These are phyloP conservation scores for Pomatorhinus ruficollis DNA, from an alignment of 2,113 vertebrate genomes.

Conservation along the genomic window DNA sequence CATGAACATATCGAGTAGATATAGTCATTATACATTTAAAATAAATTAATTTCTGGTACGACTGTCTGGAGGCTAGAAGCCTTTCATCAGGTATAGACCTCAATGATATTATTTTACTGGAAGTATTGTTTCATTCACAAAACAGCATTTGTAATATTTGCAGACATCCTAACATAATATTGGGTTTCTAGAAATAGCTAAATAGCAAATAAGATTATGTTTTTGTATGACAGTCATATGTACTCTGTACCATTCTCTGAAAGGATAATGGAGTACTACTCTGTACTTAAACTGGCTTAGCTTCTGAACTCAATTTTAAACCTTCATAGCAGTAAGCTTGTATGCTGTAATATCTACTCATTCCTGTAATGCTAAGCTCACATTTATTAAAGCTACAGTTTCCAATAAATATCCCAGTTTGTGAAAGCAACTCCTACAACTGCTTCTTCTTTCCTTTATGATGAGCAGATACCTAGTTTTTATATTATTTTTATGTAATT, in stretches of 20 bases:
- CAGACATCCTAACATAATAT: neutral
- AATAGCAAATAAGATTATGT: slow-evolving; percentile 51
- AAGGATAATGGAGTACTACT: slow-evolving; percentile 26
- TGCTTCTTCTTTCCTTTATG: neutral
- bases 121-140: slow-evolving; percentile 22
- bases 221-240: slow-evolving; percentile 9
- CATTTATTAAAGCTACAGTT: neutral
- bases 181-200: slow-evolving; percentile 23
- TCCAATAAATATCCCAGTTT: neutral
- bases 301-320: slow-evolving; percentile 48
- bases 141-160: slow-evolving; percentile 1
- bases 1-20: neutral
- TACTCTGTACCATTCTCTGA: neutral
- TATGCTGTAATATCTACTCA: neutral
- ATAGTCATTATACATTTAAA: neutral
- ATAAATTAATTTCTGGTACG: neutral
- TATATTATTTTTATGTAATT: neutral
- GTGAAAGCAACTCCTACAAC: neutral
- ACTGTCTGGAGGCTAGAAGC: neutral
- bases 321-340: neutral
- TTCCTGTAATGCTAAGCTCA: neutral
- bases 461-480: neutral
- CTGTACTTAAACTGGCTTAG: slow-evolving; percentile 43
- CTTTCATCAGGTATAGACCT: neutral
- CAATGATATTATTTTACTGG: neutral